Conservation (phyloP, 2,113 vertebrate genomes). For the Rhodinocichla rosea region DNA sequence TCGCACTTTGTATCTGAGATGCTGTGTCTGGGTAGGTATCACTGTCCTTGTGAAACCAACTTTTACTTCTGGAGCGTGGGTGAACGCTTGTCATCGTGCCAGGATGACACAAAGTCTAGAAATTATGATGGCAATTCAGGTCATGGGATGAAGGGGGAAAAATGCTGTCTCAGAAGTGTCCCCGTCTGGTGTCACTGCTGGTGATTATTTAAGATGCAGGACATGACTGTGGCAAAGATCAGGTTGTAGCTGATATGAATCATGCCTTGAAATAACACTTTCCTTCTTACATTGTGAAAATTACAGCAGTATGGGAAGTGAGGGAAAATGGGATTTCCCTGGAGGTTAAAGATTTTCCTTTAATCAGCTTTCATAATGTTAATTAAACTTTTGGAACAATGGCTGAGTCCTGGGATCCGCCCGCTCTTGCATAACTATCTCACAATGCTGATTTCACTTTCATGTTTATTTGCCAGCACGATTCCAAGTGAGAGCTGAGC, state of each 20-base stretch:
- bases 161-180: slow-evolving; percentile 36
- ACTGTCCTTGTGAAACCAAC: not conserved
- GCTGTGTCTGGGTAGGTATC: slow-evolving; percentile 10
- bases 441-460: slow-evolving; percentile 48
- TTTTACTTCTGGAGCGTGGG: not conserved
- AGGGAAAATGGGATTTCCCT: slow-evolving; percentile 61
- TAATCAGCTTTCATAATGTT: slow-evolving; percentile 67
- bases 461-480: slow-evolving; percentile 29
- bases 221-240: slow-evolving; percentile 47
- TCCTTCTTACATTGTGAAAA: slow-evolving; percentile 53
- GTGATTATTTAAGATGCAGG: not conserved
- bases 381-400: slow-evolving; percentile 69
- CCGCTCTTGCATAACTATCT: slow-evolving; percentile 60
- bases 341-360: slow-evolving; percentile 68
- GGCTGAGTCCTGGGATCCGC: slow-evolving; percentile 57
- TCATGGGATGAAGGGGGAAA: slow-evolving; percentile 4
- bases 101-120: slow-evolving; percentile 59
- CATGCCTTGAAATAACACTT: slow-evolving; percentile 47
- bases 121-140: slow-evolving; percentile 46
- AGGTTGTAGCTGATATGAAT: slow-evolving; percentile 43
- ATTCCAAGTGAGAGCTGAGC: not conserved
- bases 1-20: slow-evolving; percentile 13
- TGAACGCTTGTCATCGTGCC: not conserved
- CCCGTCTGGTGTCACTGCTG: not conserved
- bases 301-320: slow-evolving; percentile 13